Percentiles rank a stretch among this genome's conserved stretches.
Evolutionary conservation across 2,113 vertebrate species (phyloP).

Genomic region (Poeciliopsis turrubarensis): DNA sequence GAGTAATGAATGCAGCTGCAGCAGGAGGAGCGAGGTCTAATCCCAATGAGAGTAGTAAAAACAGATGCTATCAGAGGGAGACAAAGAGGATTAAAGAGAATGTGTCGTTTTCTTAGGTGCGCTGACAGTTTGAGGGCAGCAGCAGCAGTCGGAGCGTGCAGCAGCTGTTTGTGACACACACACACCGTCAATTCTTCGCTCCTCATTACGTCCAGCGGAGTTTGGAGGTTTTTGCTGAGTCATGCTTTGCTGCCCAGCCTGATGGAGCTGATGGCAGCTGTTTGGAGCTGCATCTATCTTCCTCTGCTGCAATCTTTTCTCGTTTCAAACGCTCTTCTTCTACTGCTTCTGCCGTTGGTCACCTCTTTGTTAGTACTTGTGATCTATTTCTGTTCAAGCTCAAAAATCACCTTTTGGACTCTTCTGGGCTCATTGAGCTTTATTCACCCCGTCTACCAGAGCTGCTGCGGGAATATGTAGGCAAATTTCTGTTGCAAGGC

Average conservation of each 20-base stretch:
- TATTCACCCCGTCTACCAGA: constrained; percentile 45
- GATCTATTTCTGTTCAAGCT: not conserved
- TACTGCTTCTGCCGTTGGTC: not conserved
- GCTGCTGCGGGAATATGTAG: constrained; percentile 32
- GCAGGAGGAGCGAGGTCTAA: constrained; percentile 12
- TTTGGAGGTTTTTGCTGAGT: constrained; percentile 53
- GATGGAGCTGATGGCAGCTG: constrained; percentile 45
- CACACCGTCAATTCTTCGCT: constrained; percentile 12
- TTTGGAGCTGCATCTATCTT: constrained; percentile 10
- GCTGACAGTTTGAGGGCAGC: constrained; percentile 70
- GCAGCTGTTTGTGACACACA: constrained; percentile 26
- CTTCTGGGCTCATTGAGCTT: constrained; percentile 23
- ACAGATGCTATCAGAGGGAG: constrained; percentile 44
- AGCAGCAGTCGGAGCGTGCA: constrained; percentile 8
- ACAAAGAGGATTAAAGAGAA: constrained; percentile 15
- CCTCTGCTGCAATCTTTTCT: not conserved
- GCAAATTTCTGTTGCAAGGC: constrained; percentile 30
- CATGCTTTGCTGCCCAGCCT: constrained; percentile 47
- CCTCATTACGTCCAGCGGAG: constrained; percentile 35
- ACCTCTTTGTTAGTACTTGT: not conserved
- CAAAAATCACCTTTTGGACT: constrained; percentile 25
- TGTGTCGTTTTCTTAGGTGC: constrained; percentile 51
- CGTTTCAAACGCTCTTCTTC: not conserved
- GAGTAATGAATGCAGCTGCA: constrained; percentile 27
- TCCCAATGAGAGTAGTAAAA: constrained; percentile 41